Evolutionary conservation across 64 coral and sea anemone genomes (phyloP).

Genomic region (Montipora efflorescens): DNA sequence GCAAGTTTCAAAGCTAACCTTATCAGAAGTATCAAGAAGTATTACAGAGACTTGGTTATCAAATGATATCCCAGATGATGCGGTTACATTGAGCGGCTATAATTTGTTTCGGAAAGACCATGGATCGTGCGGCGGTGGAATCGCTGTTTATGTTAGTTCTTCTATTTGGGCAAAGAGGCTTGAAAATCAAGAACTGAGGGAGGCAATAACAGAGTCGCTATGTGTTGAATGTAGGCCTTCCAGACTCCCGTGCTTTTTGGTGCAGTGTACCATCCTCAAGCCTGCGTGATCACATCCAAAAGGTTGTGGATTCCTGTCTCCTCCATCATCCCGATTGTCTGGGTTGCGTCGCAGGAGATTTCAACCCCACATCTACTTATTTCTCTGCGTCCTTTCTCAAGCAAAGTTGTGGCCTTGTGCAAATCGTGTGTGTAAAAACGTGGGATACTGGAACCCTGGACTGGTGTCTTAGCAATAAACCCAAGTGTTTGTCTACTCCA

Average conservation of each 20-base stretch:
- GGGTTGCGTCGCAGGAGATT: constrained; percentile 20
- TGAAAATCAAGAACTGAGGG: background rate
- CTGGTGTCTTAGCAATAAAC: constrained; percentile 55
- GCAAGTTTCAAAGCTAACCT: background rate
- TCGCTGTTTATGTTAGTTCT: constrained; percentile 41
- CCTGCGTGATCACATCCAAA: constrained; percentile 25
- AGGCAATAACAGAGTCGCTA: constrained; percentile 14
- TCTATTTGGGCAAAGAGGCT: constrained; percentile 1
- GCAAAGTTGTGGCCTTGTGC: background rate
- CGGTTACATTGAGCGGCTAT: constrained; percentile 30
- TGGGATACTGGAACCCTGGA: constrained; percentile 52
- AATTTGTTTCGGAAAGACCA: constrained; percentile 44
- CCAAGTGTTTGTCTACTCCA: constrained; percentile 25
- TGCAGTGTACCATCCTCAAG: constrained; percentile 2
- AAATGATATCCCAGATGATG: background rate
- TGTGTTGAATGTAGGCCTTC: constrained; percentile 32
- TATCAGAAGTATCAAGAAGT: background rate
- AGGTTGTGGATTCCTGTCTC: constrained; percentile 31
- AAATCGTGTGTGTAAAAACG: constrained; percentile 15
- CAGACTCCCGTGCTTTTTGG: constrained; percentile 26
- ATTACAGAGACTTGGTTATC: too few relatives aligned
- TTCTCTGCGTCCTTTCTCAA: constrained; percentile 16
- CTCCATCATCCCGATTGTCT: constrained; percentile 28
- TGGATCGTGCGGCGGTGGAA: background rate
- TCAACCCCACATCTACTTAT: constrained; percentile 14